Conservation (phyloP, 2,888 invertebrate species). For the Trimorus sp. region DNA sequence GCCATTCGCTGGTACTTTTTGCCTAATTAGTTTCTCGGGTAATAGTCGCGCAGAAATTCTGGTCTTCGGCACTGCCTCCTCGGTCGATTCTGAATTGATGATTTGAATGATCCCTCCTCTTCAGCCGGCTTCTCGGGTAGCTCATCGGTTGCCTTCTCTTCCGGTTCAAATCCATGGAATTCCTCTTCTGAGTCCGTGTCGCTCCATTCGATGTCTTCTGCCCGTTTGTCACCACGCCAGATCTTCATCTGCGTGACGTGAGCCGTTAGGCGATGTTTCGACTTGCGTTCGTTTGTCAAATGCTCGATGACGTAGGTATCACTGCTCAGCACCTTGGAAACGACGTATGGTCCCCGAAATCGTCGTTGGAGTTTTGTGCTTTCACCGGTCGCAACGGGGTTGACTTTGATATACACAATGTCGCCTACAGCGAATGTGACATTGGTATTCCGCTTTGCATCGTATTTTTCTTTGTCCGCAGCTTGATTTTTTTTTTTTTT, state of each 20-base stretch:
- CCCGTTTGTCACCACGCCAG: constrained; percentile 13
- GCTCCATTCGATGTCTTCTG: not conserved
- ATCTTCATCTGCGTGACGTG: constrained; percentile 50
- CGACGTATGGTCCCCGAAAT: constrained; percentile 23
- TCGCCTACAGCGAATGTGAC: constrained; percentile 24
- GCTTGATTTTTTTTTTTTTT: not conserved
- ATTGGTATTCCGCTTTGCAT: not conserved
- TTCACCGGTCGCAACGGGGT: constrained; percentile 28
- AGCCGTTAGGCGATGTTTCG: constrained; percentile 14
- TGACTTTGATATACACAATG: constrained; percentile 17
- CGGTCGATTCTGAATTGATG: too few species aligned
- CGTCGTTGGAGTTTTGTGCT: constrained; percentile 26
- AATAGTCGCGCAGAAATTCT: too few species aligned
- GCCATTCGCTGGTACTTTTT: too few species aligned
- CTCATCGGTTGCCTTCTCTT: too few species aligned
- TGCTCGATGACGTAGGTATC: constrained; percentile 23
- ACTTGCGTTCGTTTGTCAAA: constrained; percentile 1
- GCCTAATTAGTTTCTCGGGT: too few species aligned
- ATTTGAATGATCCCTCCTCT: too few species aligned
- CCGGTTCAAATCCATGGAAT: constrained; percentile 4
- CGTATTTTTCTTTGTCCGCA: not conserved
- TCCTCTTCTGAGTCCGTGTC: constrained; percentile 5
- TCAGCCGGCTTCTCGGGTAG: too few species aligned
- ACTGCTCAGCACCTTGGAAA: not conserved
- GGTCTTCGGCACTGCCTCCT: too few species aligned